A percentile compares a stretch with the other conserved stretches of the same genome.
phyloP scores from a whole-genome alignment of 2,797 vertebrate genomes.

The Cygnus olor region DNA sequence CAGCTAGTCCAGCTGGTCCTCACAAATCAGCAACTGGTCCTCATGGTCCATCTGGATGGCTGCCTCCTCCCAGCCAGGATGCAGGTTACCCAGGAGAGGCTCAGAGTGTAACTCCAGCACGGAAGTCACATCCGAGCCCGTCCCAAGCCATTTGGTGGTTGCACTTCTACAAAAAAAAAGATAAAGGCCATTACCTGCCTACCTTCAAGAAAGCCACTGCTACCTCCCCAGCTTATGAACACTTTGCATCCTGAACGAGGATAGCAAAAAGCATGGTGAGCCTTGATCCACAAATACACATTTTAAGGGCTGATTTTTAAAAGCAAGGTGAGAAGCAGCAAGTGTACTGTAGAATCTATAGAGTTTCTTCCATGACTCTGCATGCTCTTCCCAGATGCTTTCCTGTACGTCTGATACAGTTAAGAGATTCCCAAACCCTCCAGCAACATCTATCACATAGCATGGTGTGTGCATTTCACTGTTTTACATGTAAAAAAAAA shows the following conservation, averaged over 20 bases:
- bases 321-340: neutral
- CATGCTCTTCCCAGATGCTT: rapidly evolving
- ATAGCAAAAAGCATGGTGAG: neutral
- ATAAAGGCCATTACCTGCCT: neutral
- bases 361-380: neutral
- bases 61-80: neutral
- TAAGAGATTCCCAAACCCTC: neutral
- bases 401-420: neutral
- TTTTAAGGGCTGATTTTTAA: neutral
- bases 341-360: neutral
- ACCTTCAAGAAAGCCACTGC: neutral
- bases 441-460: neutral
- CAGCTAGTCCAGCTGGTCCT: neutral
- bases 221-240: neutral
- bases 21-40: neutral
- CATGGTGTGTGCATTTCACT: rapidly evolving
- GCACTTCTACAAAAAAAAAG: neutral
- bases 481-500: neutral
- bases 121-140: neutral
- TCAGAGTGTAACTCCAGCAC: neutral
- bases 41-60: neutral
- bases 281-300: neutral
- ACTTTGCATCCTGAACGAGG: neutral
- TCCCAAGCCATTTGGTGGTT: neutral
- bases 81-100: neutral